Evolutionary conservation across 2,797 vertebrate species (phyloP).

Genomic region (Mycteria americana): DNA sequence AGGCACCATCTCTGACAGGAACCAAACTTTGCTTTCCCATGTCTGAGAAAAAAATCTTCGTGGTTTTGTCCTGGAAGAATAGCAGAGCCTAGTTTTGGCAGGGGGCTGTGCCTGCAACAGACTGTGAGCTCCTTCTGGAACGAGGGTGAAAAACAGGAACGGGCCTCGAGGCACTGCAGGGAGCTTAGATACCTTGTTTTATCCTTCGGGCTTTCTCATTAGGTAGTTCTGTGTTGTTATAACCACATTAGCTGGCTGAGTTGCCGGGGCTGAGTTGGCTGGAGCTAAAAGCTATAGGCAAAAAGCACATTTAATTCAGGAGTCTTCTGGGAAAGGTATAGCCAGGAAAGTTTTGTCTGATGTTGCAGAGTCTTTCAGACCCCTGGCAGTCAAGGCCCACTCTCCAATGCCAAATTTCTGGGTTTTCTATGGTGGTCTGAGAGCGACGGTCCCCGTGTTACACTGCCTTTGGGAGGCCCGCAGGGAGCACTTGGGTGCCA

Average conservation of each 20-base stretch:
- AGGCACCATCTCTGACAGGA: not conserved
- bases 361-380: not conserved
- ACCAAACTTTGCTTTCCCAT: not conserved
- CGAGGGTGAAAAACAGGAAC: not conserved
- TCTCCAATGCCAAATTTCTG: not conserved
- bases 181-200: not conserved
- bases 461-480: not conserved
- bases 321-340: not conserved
- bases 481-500: rapidly evolving
- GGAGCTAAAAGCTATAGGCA: not conserved
- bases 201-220: not conserved
- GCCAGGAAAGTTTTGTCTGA: not conserved
- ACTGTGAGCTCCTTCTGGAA: not conserved
- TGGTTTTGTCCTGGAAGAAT: conserved; percentile 9
- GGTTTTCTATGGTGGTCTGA: not conserved
- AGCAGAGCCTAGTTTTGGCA: not conserved
- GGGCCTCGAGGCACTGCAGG: not conserved
- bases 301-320: not conserved
- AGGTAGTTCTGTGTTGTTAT: not conserved
- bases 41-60: not conserved
- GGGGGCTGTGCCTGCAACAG: not conserved
- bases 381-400: not conserved
- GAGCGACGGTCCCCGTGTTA: not conserved
- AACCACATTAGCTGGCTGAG: not conserved
- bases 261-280: not conserved